Evolutionary conservation across 2,888 invertebrate species (phyloP), one percentile per base, ranked within the genome.

Genomic region (Nomada fabriciana): DNA sequence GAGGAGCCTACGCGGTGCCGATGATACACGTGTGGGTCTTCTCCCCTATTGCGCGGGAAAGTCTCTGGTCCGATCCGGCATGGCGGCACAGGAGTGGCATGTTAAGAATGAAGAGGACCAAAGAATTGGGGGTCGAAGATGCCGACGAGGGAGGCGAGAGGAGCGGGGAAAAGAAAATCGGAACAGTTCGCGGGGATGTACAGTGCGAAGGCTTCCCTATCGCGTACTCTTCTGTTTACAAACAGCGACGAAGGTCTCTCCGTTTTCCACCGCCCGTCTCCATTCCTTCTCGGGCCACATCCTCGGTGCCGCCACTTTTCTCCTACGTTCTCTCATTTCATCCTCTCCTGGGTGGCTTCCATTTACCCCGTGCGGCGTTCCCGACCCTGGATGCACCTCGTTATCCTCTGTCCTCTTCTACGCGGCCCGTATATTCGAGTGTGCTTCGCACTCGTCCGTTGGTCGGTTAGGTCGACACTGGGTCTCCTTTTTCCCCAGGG

Each of bases 181-280:
- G 69, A 10, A 36, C 23, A 55, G 29, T 29, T 29, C 7, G 29
- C 23, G 13, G 42, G 43, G 63, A 18, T 36, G n/a, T 60, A 29
- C 43, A 23, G 11, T 15, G 50, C 55, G 9, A 42, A 2, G 25
- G 4, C n/a, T 42, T n/a, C 59, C 50, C 36, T 50, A 68, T 80
- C 84, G 85, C 85, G 89, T 85, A 80, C 13, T 11, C 90, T 88
- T 89, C 88, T 91, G 89, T 91, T 91, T 92, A 90, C 91, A 91
- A 92, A 92, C 91, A 91, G 89, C 86, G 86, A 86, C 77, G 74
- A 82, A 36, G 36, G 76, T 86, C 77, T 83, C 64, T 59, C 74
- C 55, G 18, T 23, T 42, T 50, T 52, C 29, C 36, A 53, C 20
- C 75, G 64, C 20, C 57, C 13, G 1, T 25, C 64, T 55, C 15